Conservation (phyloP, 2,113 vertebrate species). For the Dasyornis broadbenti region DNA sequence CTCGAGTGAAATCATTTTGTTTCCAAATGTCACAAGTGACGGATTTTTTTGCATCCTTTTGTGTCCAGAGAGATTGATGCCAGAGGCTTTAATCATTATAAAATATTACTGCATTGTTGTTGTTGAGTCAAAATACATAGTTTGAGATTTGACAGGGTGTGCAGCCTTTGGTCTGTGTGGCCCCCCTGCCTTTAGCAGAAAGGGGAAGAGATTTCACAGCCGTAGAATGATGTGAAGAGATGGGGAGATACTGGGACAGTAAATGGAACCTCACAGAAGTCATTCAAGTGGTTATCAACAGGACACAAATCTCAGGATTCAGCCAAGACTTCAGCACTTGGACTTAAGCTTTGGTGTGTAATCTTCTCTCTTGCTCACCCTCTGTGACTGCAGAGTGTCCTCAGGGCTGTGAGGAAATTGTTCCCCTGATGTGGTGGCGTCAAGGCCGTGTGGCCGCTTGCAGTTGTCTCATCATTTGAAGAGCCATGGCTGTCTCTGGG, state of each 20-base stretch:
- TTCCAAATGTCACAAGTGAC: not conserved
- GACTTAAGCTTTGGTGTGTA: not conserved
- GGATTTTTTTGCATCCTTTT: not conserved
- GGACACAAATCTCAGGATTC: not conserved
- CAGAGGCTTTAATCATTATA: not conserved
- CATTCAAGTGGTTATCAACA: not conserved
- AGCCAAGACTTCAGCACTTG: not conserved
- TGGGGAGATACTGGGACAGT: not conserved
- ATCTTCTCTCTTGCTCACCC: not conserved
- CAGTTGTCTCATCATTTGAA: not conserved
- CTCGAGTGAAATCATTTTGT: not conserved
- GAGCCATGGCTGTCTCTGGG: not conserved
- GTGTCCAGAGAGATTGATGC: not conserved
- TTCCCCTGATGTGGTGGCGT: accelerated
- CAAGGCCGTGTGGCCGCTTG: accelerated
- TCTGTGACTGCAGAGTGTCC: not conserved
- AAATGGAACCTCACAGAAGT: not conserved
- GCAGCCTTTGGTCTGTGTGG: not conserved
- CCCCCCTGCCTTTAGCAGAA: not conserved
- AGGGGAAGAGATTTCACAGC: not conserved
- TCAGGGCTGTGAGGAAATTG: not conserved
- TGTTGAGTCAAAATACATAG: not conserved
- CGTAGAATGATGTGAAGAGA: not conserved
- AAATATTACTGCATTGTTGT: not conserved
- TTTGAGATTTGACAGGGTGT: not conserved